Percentiles rank a stretch among this genome's conserved stretches.
phyloP scores from a whole-genome alignment of 2,888 invertebrate species.

The Netelia virgata region DNA sequence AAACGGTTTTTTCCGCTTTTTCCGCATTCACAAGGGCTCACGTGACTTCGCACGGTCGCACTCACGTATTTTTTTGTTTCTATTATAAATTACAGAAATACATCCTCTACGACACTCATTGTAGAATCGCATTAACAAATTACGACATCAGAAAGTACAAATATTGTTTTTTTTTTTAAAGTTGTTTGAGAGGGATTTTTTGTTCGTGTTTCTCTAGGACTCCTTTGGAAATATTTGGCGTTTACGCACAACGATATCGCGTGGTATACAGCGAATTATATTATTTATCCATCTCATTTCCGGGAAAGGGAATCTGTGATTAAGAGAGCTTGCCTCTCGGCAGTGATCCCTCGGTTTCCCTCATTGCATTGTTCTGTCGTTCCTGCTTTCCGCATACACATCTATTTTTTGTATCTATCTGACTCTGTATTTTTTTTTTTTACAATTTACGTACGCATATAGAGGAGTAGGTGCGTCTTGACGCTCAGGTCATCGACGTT shows the following conservation, averaged over 20 bases:
- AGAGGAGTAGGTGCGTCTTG: slow-evolving; percentile 72
- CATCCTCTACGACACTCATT: slow-evolving; percentile 65
- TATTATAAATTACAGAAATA: slow-evolving; percentile 64
- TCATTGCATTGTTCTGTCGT: slow-evolving; percentile 63
- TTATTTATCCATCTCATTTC: slow-evolving; percentile 72
- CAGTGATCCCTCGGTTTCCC: slow-evolving; percentile 71
- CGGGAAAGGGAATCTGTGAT: slow-evolving; percentile 71
- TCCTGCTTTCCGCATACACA: slow-evolving; percentile 21
- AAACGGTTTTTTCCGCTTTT: slow-evolving; percentile 73
- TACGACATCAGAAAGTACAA: slow-evolving; percentile 62
- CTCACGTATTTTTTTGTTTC: slow-evolving; percentile 64
- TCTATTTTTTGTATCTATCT: slow-evolving; percentile 54
- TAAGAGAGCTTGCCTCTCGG: slow-evolving; percentile 2
- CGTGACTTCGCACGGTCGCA: slow-evolving; percentile 76
- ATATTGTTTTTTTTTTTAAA: slow-evolving; percentile 35
- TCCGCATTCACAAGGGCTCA: slow-evolving; percentile 75
- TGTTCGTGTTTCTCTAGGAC: slow-evolving; percentile 53
- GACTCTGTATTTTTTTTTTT: slow-evolving; percentile 69
- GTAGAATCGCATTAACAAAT: slow-evolving; percentile 67
- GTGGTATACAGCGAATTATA: slow-evolving; percentile 50
- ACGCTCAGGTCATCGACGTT: slow-evolving; percentile 75
- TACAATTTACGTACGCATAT: slow-evolving; percentile 61
- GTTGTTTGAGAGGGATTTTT: slow-evolving; percentile 32
- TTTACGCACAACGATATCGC: slow-evolving; percentile 49
- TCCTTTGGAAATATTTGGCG: slow-evolving; percentile 42